Evolutionary conservation across 2,113 vertebrate species (phyloP), one percentile per base, ranked within the genome.

Genomic region (Opisthocomus hoazin): DNA sequence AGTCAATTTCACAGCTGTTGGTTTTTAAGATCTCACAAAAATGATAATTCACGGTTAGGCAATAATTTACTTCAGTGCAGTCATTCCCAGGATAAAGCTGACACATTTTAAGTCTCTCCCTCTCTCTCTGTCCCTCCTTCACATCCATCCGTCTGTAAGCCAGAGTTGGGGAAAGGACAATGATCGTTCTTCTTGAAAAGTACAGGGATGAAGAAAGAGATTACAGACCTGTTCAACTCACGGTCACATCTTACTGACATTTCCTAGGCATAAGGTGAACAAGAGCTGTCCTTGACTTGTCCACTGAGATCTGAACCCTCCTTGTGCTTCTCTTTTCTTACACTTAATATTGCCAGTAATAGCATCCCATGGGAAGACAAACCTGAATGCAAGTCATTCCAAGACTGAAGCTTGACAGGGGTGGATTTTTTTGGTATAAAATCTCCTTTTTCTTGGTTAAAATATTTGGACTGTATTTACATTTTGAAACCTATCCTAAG

Each of bases 1-100:
- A 98, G 97, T 97, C 97, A 98, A 98, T 98, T 98, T 98, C 98
- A 98, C 97, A 98, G 98, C 93, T 94, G 89, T 66, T 98, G 97
- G 90, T 91, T 98, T 98, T 96, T 97, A 97, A 98, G 98, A 98
- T 98, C 81, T 96, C 95, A 12, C 24, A 89, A 97, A 98, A 98
- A 96, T 69, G 97, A 98, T 97, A 98, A 98, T 96, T 95, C 53
- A 74, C 82, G 75, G 88, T 65, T 61, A 96, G 94, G 93, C 95
- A 93, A 90, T 96, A 74, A 71, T 91, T 97, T 96, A 96, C 75
- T 94, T 89, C 45, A 94, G 57, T 63, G 91, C 84, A 90, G 74
- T 50, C 70, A 32, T 88, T 96, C 82, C 84, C 80, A 93, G 60
- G 83, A 71, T 82, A 90, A 87, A 83, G 37, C 41, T 81, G 81